Evolutionary conservation across 1,140 invertebrate species (phyloP).

Genomic region (Drosophila lowei): DNA sequence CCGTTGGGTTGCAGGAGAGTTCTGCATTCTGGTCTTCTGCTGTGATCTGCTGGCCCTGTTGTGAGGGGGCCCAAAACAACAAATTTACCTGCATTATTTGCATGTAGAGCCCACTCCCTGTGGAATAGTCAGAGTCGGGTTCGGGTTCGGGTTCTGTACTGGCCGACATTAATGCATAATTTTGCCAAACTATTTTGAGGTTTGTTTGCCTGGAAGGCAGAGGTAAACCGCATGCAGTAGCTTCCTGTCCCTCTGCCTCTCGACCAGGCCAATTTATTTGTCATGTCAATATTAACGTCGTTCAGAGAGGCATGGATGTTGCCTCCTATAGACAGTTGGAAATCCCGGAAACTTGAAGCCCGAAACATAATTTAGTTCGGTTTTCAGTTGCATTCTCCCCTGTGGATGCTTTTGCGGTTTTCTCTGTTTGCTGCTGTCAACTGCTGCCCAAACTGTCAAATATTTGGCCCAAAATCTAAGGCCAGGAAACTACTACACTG

Average conservation of each 20-base stretch:
- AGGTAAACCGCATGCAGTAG: constrained; percentile 47
- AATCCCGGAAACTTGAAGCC: constrained; percentile 20
- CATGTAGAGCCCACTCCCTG: constrained; percentile 37
- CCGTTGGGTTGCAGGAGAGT: constrained; percentile 21
- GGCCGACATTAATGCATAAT: constrained; percentile 79
- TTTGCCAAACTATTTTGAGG: constrained; percentile 81
- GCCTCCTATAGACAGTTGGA: constrained; percentile 11
- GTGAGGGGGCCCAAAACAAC: constrained; percentile 26
- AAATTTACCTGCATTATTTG: constrained; percentile 78
- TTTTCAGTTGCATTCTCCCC: constrained; percentile 26
- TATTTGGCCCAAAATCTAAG: constrained; percentile 64
- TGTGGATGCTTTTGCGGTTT: constrained; percentile 56
- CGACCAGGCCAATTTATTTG: constrained; percentile 75
- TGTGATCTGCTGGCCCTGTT: constrained; percentile 1
- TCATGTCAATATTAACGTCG: constrained; percentile 78
- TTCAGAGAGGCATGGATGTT: constrained; percentile 21
- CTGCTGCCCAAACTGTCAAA: constrained; percentile 61
- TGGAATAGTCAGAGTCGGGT: neutral
- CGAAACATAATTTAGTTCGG: constrained; percentile 57
- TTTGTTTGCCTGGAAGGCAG: constrained; percentile 70
- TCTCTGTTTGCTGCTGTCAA: constrained; percentile 59
- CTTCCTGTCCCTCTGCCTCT: constrained; percentile 4
- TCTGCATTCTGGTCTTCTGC: neutral
- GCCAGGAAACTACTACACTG: constrained; percentile 24
- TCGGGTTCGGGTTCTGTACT: neutral